Conservation (phyloP, 2,113 vertebrate genomes). For the Colius striatus region DNA sequence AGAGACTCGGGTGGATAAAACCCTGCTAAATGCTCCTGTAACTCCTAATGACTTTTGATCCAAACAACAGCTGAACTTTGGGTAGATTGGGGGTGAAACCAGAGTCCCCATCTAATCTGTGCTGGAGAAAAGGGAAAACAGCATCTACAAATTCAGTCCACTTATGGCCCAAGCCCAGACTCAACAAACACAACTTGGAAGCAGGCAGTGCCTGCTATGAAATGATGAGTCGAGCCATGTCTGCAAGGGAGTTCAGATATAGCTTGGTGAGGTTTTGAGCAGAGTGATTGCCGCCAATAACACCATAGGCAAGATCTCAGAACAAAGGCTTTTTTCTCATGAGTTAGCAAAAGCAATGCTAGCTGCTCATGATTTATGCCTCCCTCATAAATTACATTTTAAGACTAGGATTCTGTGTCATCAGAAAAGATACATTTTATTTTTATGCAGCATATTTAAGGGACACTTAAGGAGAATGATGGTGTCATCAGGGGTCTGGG, state of each 20-base stretch:
- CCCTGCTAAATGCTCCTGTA: background rate
- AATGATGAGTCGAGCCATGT: background rate
- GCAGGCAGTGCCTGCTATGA: background rate
- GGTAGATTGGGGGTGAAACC: background rate
- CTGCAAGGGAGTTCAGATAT: background rate
- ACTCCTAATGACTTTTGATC: background rate
- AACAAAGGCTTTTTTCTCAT: slow-evolving; percentile 67
- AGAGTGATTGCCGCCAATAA: background rate
- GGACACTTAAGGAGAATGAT: slow-evolving; percentile 37
- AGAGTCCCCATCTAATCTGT: background rate
- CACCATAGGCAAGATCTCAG: slow-evolving; percentile 23
- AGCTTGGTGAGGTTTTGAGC: background rate
- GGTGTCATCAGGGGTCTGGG: background rate
- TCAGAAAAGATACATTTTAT: slow-evolving; percentile 56
- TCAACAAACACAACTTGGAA: background rate
- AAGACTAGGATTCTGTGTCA: slow-evolving; percentile 30
- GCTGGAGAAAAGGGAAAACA: background rate
- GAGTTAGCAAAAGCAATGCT: slow-evolving; percentile 53
- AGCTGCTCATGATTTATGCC: background rate
- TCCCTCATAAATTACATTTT: slow-evolving; percentile 41
- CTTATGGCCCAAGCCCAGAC: background rate
- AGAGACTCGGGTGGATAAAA: background rate
- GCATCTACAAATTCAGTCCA: background rate
- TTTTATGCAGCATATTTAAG: slow-evolving; percentile 60
- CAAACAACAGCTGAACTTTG: background rate